These are phyloP conservation scores for Bradypodion pumilum DNA, from an alignment of 2,797 vertebrate genomes.

Conservation along the genomic window DNA sequence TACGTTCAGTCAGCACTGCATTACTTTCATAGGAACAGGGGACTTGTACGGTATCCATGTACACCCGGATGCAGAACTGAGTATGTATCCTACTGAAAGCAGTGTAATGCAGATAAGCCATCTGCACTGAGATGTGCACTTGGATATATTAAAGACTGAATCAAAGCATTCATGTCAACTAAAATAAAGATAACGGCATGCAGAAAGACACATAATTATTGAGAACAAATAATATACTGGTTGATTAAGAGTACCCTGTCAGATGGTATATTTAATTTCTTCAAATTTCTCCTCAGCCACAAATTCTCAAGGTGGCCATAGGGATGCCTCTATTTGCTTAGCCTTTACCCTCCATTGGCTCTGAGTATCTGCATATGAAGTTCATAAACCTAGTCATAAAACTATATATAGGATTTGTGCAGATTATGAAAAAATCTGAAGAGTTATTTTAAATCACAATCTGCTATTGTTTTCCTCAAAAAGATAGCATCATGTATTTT, in stretches of 20 bases:
- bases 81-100: not conserved
- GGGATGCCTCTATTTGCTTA: not conserved
- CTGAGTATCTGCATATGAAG: not conserved
- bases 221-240: not conserved
- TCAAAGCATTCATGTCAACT: not conserved
- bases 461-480: no score
- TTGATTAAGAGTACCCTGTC: not conserved
- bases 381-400: not conserved
- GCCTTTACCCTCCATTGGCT: not conserved
- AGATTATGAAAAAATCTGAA: not conserved
- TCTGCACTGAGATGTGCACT: not conserved
- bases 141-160: not conserved
- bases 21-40: not conserved
- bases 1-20: no score
- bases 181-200: not conserved
- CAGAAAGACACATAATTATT: not conserved
- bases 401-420: no score
- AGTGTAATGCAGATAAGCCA: not conserved
- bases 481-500: no score
- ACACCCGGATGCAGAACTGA: not conserved
- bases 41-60: not conserved
- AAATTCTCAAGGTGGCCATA: not conserved
- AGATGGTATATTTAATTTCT: not conserved
- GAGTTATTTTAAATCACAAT: no score
- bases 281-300: not conserved